Evolutionary conservation across 2,888 invertebrate genomes (phyloP), one percentile per base, ranked within the genome.

Genomic region (Ctenicera cuprea): DNA sequence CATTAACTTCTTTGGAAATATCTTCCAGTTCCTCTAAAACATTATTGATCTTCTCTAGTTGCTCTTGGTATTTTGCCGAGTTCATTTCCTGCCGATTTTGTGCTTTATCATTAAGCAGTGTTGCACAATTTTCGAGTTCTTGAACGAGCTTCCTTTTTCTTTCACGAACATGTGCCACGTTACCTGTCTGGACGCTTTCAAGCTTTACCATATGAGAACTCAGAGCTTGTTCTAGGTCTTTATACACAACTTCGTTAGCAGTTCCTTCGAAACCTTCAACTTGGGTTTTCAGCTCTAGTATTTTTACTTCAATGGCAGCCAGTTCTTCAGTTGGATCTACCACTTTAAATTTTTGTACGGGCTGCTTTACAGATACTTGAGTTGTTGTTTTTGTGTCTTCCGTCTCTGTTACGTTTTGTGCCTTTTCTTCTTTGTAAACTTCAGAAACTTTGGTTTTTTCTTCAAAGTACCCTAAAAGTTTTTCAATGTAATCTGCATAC

Each of bases 271-370:
- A 83, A 26, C 80, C 82, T 14, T 82, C 71, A 67, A 82, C 82
- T 72, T 83, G 81, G 54, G 75, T 76, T 59, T 78, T 75, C 4
- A 78, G 67, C 5, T 80, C 73, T 2, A 76, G 69, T 63, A 76
- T 71, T 20, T 80, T 71, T 14, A 67, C 50, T 8, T 77, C 69
- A 0, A 80, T 76, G 8, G n/a, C 38, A 20, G 78, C 70, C 11
- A 82, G 79, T 14, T 78, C 75, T 38, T 80, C 72, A 7, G 84
- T 77, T 48, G 80, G 81, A 11, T 83, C 83, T 11, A 83, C 68
- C 1, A 65, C 68, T 72, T 67, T 48, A 52, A 63, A 50, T 0
- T 4, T 30, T 7, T 30, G 30, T 4, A 1, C 2, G 1, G 52
- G 12, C 1, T 50, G 50, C 3, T 20, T 45, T 16, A 33, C 8